Evolutionary conservation across 2,113 vertebrate species (phyloP), one percentile per base, ranked within the genome.

Genomic region (Pithys albifrons): DNA sequence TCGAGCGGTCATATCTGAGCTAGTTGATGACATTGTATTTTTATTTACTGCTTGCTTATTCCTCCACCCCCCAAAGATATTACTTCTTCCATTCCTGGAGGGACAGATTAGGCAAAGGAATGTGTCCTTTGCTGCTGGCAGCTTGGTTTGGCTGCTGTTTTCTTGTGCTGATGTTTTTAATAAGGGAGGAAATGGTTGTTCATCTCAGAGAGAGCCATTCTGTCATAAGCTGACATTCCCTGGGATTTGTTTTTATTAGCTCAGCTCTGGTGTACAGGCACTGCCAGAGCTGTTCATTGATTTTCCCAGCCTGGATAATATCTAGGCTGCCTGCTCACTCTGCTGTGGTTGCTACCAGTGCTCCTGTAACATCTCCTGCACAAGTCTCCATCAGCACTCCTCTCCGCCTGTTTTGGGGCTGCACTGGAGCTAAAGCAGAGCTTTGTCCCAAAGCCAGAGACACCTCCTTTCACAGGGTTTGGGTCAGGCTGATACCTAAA

Each of bases 231-330:
- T 91, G 85, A 89, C 90, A 59, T 95, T 96, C 91, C 59, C 75
- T 90, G 89, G 96, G 85, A 96, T 94, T 96, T 94, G 81, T 93
- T 96, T 97, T 95, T 97, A 95, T 93, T 95, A 95, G 90, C 75
- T 96, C 35, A 64, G 65, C 64, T 80, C 75, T 90, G 91, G 85
- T 73, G 39, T 95, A 78, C 39, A 64, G 72, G 69, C 51, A 0
- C 67, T 94, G 82, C 82, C 64, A 91, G 90, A 91, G 51, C 57
- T 83, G 28, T 71, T 91, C 91, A 86, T 77, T 93, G 91, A 83
- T 96, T 96, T 95, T 88, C 75, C 77, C 85, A 94, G 85, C 59
- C 91, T 43, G 37, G 65, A 70, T 88, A 77, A 39, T 91, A 77
- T 35, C 23, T 58, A 25, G 67, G 51, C 79, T 91, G 78, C 78